These are phyloP conservation scores for Ptilonorhynchus violaceus DNA, from an alignment of 2,113 vertebrate species.

Conservation along the genomic window DNA sequence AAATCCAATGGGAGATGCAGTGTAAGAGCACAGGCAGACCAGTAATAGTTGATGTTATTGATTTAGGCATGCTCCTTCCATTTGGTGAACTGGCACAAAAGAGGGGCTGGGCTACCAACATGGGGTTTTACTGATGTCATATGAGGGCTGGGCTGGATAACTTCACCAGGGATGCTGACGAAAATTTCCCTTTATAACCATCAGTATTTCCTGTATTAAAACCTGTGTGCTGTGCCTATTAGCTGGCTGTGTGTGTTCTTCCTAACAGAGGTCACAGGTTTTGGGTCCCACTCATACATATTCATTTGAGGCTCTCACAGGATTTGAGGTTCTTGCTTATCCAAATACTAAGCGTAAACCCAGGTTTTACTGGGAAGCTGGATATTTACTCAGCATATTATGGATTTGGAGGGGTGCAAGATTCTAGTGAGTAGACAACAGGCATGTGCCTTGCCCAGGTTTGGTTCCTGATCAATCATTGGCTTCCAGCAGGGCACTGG, in stretches of 20 bases:
- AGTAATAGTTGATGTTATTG: not conserved
- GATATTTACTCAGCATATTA: not conserved
- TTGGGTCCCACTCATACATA: rapidly evolving
- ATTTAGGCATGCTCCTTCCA: not conserved
- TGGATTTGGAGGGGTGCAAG: not conserved
- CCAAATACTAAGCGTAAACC: not conserved
- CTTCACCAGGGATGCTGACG: not conserved
- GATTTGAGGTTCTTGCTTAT: not conserved
- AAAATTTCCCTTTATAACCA: not conserved
- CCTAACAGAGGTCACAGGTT: not conserved
- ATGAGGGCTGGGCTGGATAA: not conserved
- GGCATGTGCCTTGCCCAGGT: not conserved
- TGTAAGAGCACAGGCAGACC: not conserved
- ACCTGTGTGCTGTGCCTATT: not conserved
- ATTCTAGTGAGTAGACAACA: not conserved
- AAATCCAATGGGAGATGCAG: not conserved
- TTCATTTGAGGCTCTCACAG: rapidly evolving
- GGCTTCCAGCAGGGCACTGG: not conserved
- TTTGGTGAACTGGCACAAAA: not conserved
- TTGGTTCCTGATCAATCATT: not conserved
- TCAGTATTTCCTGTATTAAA: not conserved
- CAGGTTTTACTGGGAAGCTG: not conserved
- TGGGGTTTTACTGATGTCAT: not conserved
- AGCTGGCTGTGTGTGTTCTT: not conserved
- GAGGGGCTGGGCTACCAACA: not conserved